These are phyloP conservation scores for Limnephilus lunatus DNA, from an alignment of 2,888 invertebrate species.

Conservation along the genomic window DNA sequence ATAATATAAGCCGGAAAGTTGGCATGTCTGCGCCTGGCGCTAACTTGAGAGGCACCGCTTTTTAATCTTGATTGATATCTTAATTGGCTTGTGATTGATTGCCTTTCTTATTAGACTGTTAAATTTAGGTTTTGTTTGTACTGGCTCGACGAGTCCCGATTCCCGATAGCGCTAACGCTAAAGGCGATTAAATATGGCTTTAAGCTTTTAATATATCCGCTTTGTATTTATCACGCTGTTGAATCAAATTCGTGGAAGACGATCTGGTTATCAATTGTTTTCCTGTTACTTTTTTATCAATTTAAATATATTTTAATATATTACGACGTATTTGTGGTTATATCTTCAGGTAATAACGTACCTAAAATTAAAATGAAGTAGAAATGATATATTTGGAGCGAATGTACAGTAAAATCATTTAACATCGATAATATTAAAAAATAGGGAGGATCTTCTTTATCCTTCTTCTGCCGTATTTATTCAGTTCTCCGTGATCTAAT, in stretches of 20 bases:
- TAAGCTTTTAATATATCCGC: slow-evolving; percentile 25
- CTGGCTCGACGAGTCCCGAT: slow-evolving; percentile 24
- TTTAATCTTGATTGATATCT: slow-evolving; percentile 63
- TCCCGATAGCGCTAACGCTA: slow-evolving; percentile 23
- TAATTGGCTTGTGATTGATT: slow-evolving; percentile 63
- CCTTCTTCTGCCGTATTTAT: no score
- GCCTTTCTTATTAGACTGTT: slow-evolving; percentile 52
- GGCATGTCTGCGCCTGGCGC: slow-evolving; percentile 47
- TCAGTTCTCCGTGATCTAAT: no score
- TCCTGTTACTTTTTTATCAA: background rate
- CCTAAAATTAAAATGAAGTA: no score
- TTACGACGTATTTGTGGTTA: no score
- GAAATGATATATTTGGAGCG: no score
- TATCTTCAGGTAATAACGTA: no score
- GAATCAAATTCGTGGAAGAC: background rate
- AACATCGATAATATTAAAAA: no score
- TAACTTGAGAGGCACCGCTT: slow-evolving; percentile 42
- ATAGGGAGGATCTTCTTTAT: no score
- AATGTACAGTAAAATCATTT: no score
- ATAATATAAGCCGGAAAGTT: background rate
- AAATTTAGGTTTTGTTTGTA: slow-evolving; percentile 48
- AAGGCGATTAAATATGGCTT: background rate
- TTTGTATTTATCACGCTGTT: background rate
- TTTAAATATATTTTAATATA: no score
- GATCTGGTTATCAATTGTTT: background rate